Evolutionary conservation across 2,113 vertebrate genomes (phyloP).

Genomic region (Hippocampus barbouri): DNA sequence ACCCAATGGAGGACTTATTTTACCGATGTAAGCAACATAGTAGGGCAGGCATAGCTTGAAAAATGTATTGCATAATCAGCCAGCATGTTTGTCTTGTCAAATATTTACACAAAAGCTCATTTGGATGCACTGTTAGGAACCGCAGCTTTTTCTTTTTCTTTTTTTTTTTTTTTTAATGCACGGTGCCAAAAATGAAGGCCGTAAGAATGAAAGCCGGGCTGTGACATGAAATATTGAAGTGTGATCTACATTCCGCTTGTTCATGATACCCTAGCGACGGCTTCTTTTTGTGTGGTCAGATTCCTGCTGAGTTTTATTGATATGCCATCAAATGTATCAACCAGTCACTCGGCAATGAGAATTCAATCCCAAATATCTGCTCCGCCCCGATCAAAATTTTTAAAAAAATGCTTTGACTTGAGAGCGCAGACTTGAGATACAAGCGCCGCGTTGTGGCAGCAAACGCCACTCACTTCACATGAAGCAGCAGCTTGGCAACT

Average conservation of each 20-base stretch:
- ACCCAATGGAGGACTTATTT: constrained; percentile 65
- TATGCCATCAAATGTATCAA: constrained; percentile 38
- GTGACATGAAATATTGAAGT: constrained; percentile 11
- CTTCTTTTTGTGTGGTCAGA: constrained; percentile 11
- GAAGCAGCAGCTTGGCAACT: not conserved
- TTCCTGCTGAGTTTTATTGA: constrained; percentile 13
- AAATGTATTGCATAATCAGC: constrained; percentile 43
- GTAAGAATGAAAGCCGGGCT: constrained; percentile 22
- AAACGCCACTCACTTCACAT: not conserved
- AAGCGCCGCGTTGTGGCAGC: not conserved
- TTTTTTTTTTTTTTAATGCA: constrained; percentile 48
- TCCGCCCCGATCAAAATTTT: not conserved
- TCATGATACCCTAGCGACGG: constrained; percentile 21
- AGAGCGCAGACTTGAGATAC: not conserved
- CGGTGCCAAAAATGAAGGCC: constrained; percentile 63
- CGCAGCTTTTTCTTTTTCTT: constrained; percentile 43
- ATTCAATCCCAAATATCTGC: too few relatives aligned
- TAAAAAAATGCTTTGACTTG: not conserved
- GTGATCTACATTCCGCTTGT: constrained; percentile 41
- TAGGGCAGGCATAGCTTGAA: constrained; percentile 47
- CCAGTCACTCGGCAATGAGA: constrained; percentile 17
- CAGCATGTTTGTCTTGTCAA: constrained; percentile 47
- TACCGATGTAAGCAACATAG: constrained; percentile 65
- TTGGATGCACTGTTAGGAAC: constrained; percentile 58
- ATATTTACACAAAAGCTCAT: constrained; percentile 41